These are phyloP conservation scores for Hepsetus odoe DNA, from an alignment of 2,113 vertebrate genomes.

Conservation along the genomic window DNA sequence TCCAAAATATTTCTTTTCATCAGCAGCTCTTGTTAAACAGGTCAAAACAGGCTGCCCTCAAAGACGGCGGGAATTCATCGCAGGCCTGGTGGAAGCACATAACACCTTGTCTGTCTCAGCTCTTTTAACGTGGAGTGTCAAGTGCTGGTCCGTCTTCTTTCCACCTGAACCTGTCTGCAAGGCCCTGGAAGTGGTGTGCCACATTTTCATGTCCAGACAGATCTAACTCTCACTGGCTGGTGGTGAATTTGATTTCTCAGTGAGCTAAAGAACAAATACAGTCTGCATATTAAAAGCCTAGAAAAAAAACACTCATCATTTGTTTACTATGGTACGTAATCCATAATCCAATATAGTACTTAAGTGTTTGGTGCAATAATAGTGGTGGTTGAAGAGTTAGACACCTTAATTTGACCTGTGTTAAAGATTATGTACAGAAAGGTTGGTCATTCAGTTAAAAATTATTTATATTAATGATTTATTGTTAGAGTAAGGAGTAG, in stretches of 20 bases:
- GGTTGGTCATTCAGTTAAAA: neutral
- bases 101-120: constrained; percentile 66
- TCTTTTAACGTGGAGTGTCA: constrained; percentile 46
- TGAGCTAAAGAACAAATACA: constrained; percentile 58
- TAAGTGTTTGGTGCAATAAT: neutral
- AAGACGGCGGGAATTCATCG: constrained; percentile 60
- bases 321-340: neutral
- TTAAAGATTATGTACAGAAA: neutral
- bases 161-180: constrained; percentile 53
- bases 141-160: constrained; percentile 51
- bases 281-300: constrained; percentile 39
- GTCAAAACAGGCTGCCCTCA: constrained; percentile 66
- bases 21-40: constrained; percentile 67
- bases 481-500: too few relatives aligned
- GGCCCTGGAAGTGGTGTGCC: constrained; percentile 47
- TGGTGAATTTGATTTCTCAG: constrained; percentile 58
- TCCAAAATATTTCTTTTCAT: constrained; percentile 56
- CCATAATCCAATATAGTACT: neutral
- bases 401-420: neutral
- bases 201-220: constrained; percentile 55
- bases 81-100: constrained; percentile 67
- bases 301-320: constrained; percentile 47
- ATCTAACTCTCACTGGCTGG: constrained; percentile 40
- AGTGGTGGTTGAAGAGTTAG: constrained; percentile 1
- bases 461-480: neutral